Base-by-base conservation (phyloP, 2,888 invertebrate species). In the Oligia fasciuncula region DNA sequence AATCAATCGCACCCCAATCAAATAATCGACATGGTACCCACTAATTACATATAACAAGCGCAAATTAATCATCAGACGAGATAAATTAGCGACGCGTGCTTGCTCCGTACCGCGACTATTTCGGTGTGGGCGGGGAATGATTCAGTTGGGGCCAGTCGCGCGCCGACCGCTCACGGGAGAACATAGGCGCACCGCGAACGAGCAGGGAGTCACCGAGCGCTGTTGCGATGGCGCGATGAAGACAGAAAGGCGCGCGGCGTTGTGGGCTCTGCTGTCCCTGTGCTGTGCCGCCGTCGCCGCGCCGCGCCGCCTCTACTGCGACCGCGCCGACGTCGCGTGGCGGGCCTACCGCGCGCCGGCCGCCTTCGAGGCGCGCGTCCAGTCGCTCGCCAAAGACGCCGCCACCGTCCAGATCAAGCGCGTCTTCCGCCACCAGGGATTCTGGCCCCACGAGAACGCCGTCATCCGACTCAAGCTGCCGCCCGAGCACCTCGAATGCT, bases 321-420 rank as follows among this genome's bases (percentile, higher is more conserved):
- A 95, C 95, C 96, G 96, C 91, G 96, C 95, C 90, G 96, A 97
- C 96, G 96, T 96, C 90, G 96, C 96, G 90, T 96, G 96, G 96
- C 95, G 96, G 80, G 96, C 96, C 91, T 96, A 96, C 95, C 95
- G 96, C 87, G 96, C 96, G 87, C 96, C 96, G 85, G 95, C 95
- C 91, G 96, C 96, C 91, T 96, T 97, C 94, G 96, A 96, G 93
- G 96, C 95, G 90, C 95, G 95, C 92, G 96, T 96, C 87, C 95
- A 95, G 91, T 96, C 96, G 87, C 93, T 96, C 76, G 94, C 95
- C 81, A 88, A 85, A 77, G 95, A 94, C 94, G 95, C 95, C 83
- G 96, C 96, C 92, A 96, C 96, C 84, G 93, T 97, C 86, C 95
- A 94, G 90, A 95, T 97, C 89, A 93, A 93, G 80, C 94, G 96